Evolutionary conservation across 1,140 invertebrate genomes (phyloP), one percentile per base, ranked within the genome.

Genomic region (Tetramorium simillimum): DNA sequence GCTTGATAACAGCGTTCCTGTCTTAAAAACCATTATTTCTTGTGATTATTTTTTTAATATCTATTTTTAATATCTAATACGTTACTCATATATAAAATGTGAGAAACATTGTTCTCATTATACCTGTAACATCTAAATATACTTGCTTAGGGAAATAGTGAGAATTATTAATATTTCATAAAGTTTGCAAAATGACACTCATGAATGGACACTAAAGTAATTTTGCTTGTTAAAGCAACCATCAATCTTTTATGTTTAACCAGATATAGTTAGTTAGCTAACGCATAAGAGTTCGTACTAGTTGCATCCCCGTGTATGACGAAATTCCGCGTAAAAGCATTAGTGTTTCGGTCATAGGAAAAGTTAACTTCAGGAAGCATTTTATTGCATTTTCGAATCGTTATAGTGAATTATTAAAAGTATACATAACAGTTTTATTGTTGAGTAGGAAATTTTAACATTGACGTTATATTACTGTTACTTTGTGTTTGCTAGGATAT

Each of bases 221-320:
- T 70, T 56, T 81, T 40, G 5, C 12, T 0, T 12, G 0, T 53
- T 43, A 43, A 70, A 51, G 70, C 33, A 53, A 33, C 37, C 37
- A 65, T 18, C 46, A 69, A 80, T 80, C 37, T 56, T 63, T 65
- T 58, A 28, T 53, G 16, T 81, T 81, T 69, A 56, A 81, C 21
- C 43, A 18, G n/a, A 9, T 16, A 43, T 56, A 5, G n/a, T 37
- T 65, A 40, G 1, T 40, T 65, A 33, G 33, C 33, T 21, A 65
- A 28, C 4, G n/a, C 46, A 4, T 43, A n/a, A 43, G 16, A 60
- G 16, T 12, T 33, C 6, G 14, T 24, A 63, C 43, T 63, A 51
- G 60, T 63, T 53, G 33, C 28, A 51, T 53, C 16, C 14, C 4
- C n/a, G 16, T 67, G 46, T 4, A 80, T 53, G 49, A 46, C 14